phyloP scores from a whole-genome alignment of 2,113 vertebrate genomes.

The Athene cunicularia region DNA sequence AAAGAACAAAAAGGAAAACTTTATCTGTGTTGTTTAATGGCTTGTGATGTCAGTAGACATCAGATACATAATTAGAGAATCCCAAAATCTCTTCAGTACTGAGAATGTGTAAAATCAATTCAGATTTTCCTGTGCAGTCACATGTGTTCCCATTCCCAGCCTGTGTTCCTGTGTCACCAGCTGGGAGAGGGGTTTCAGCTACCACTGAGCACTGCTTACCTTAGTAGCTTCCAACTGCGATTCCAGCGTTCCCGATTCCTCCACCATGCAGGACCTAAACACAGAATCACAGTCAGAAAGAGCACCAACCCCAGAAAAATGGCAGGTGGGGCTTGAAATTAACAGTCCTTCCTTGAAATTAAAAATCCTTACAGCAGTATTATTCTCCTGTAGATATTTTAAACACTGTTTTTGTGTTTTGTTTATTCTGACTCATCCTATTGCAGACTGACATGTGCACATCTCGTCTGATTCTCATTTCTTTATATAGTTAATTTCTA shows the following conservation, averaged over 20 bases:
- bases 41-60: not conserved
- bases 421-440: constrained; percentile 8
- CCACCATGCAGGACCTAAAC: constrained; percentile 97
- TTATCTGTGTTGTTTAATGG: not conserved
- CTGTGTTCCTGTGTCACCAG: not conserved
- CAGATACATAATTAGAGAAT: not conserved
- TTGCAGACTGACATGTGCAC: not conserved
- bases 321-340: constrained; percentile 1
- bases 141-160: not conserved
- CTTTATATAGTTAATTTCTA: constrained; percentile 12
- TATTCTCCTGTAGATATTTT: not conserved
- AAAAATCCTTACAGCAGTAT: not conserved
- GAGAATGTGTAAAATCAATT: not conserved
- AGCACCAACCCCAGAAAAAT: not conserved
- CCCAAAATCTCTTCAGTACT: not conserved
- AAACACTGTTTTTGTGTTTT: not conserved
- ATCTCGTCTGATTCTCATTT: not conserved
- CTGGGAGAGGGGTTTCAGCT: not conserved
- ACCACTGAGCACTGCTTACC: constrained; percentile 67
- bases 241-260: constrained; percentile 95
- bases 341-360: constrained; percentile 18
- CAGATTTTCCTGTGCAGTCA: not conserved
- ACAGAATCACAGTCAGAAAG: constrained; percentile 64
- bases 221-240: constrained; percentile 98
- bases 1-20: not conserved